phyloP scores from a whole-genome alignment of 1,140 invertebrate species.

The Coboldia fuscipes region DNA sequence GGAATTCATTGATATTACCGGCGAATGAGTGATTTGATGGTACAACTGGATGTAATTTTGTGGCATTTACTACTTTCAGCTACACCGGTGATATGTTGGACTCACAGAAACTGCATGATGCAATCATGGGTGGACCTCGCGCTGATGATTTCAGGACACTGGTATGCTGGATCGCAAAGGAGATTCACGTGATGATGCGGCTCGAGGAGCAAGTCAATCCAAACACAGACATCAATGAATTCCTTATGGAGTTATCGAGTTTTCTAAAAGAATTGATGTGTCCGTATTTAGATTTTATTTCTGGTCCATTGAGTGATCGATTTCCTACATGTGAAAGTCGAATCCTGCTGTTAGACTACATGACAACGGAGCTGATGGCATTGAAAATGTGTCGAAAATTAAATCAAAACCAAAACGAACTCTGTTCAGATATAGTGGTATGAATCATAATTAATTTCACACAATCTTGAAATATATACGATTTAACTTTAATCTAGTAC shows the following conservation, averaged over 20 bases:
- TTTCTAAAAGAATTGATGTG: slow-evolving; percentile 73
- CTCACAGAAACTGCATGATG: too few relatives aligned
- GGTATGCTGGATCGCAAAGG: background rate
- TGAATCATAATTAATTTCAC: background rate
- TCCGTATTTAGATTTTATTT: slow-evolving; percentile 39
- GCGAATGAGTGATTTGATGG: too few relatives aligned
- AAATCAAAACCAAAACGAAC: slow-evolving; percentile 30
- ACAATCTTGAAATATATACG: slow-evolving; percentile 1
- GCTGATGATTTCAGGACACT: background rate
- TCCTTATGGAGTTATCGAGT: slow-evolving; percentile 68
- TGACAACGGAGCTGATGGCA: slow-evolving; percentile 61
- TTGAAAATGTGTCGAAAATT: slow-evolving; percentile 47
- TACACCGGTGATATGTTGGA: too few relatives aligned
- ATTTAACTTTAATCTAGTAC: slow-evolving; percentile 28
- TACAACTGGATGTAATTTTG: too few relatives aligned
- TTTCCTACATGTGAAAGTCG: slow-evolving; percentile 38
- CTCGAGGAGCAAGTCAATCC: slow-evolving; percentile 40
- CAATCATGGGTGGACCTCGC: background rate
- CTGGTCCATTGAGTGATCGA: slow-evolving; percentile 28
- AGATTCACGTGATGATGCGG: too few relatives aligned
- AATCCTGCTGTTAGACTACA: slow-evolving; percentile 51
- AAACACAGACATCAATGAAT: slow-evolving; percentile 48
- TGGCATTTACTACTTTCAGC: too few relatives aligned
- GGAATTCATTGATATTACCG: too few relatives aligned
- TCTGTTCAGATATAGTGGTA: background rate